These are phyloP conservation scores for Leucosticte australis DNA, from an alignment of 2,113 vertebrate genomes.

Conservation along the genomic window DNA sequence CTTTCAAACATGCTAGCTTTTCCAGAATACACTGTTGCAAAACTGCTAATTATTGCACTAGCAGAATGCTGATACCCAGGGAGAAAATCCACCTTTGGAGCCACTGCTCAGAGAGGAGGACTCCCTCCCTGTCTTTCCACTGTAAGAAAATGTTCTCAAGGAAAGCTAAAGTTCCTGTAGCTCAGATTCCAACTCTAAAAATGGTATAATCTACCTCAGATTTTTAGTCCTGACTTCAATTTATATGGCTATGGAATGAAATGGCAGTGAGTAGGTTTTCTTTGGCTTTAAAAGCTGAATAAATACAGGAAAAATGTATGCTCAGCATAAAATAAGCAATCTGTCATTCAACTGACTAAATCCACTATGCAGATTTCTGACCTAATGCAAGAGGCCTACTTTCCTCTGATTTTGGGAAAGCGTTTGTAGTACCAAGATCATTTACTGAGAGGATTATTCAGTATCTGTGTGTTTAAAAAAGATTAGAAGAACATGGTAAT, in stretches of 20 bases:
- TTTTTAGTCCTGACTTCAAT: background rate
- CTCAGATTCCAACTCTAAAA: background rate
- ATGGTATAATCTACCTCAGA: background rate
- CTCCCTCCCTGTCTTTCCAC: rapidly evolving
- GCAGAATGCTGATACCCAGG: background rate
- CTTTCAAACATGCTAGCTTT: background rate
- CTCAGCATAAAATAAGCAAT: background rate
- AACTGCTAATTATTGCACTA: background rate
- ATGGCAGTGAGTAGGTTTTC: background rate
- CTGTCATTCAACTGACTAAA: background rate
- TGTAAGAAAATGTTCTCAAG: background rate
- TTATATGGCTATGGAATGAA: background rate
- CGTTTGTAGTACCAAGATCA: background rate
- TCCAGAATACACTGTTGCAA: background rate
- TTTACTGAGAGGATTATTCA: background rate
- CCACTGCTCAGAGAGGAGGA: background rate
- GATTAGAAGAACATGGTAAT: background rate
- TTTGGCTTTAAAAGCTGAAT: background rate
- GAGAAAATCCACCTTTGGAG: background rate
- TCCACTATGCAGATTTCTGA: background rate
- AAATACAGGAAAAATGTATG: background rate
- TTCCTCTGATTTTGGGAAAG: background rate
- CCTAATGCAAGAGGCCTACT: background rate
- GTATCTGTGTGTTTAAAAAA: background rate
- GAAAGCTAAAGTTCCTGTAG: background rate